Evolutionary conservation across 2,113 vertebrate genomes (phyloP).

Genomic region (Odocoileus hemionus): DNA sequence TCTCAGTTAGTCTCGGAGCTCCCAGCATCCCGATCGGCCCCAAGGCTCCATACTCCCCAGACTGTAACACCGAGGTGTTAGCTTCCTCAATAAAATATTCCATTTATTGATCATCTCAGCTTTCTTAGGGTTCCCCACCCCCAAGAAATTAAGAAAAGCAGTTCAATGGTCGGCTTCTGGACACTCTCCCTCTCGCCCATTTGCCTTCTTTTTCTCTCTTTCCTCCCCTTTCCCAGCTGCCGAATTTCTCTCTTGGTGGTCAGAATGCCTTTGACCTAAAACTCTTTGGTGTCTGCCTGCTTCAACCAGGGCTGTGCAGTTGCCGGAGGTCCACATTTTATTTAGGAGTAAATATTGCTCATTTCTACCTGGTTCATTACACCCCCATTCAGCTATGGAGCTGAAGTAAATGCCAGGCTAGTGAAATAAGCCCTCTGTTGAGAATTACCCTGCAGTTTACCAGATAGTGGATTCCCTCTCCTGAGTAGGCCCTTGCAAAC

Average conservation of each 20-base stretch:
- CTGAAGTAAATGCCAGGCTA: not conserved
- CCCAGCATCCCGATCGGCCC: not conserved
- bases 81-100: constrained; percentile 34
- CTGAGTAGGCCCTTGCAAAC: constrained; percentile 61
- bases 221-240: not conserved
- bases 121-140: not conserved
- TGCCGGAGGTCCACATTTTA: not conserved
- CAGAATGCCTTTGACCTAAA: constrained; percentile 58
- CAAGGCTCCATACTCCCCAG: not conserved
- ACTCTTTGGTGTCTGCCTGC: not conserved
- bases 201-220: constrained; percentile 19
- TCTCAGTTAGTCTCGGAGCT: not conserved
- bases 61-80: constrained; percentile 50
- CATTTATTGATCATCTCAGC: not conserved
- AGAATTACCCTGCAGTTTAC: constrained; percentile 61
- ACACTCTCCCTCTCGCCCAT: not conserved
- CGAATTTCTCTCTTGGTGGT: not conserved
- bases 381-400: not conserved
- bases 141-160: not conserved
- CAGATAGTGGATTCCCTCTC: constrained; percentile 10
- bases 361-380: constrained; percentile 36
- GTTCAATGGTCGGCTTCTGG: not conserved
- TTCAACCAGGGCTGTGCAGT: not conserved
- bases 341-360: not conserved
- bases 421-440: constrained; percentile 55